Conservation (phyloP, 1,140 invertebrate genomes). For the Heterodera schachtii region DNA sequence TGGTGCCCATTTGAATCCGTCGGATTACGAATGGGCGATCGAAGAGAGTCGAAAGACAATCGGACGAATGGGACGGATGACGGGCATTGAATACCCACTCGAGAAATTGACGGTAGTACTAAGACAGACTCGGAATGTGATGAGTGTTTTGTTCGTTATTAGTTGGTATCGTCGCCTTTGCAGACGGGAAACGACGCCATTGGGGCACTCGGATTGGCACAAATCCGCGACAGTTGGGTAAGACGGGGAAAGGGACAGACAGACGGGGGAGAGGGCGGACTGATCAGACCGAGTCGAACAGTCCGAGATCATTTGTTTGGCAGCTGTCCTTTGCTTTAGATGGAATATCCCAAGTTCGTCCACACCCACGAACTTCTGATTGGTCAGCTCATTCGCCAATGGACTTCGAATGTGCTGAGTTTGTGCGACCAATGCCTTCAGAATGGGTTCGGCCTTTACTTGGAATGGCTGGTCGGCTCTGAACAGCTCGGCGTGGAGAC, state of each 20-base stretch:
- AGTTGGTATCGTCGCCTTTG: constrained; percentile 36
- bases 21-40: constrained; percentile 19
- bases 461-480: constrained; percentile 31
- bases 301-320: constrained; percentile 1
- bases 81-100: constrained; percentile 23
- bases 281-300: background rate
- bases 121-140: no score
- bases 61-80: constrained; percentile 25
- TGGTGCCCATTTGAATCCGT: constrained; percentile 31
- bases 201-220: constrained; percentile 27
- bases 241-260: background rate
- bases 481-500: constrained; percentile 20
- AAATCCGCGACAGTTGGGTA: constrained; percentile 38
- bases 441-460: constrained; percentile 28
- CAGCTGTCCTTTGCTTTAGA: background rate
- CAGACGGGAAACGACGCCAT: constrained; percentile 28
- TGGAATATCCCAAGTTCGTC: constrained; percentile 42
- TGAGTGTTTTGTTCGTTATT: background rate
- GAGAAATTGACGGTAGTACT: constrained; percentile 22
- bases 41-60: constrained; percentile 28
- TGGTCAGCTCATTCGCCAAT: constrained; percentile 35
- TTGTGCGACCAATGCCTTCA: constrained; percentile 39
- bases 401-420: constrained; percentile 31
- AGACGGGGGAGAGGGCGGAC: background rate
- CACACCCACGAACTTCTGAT: constrained; percentile 34